These are phyloP conservation scores for Sebastes baramenuke DNA, from an alignment of 2,797 vertebrate genomes.

Conservation along the genomic window DNA sequence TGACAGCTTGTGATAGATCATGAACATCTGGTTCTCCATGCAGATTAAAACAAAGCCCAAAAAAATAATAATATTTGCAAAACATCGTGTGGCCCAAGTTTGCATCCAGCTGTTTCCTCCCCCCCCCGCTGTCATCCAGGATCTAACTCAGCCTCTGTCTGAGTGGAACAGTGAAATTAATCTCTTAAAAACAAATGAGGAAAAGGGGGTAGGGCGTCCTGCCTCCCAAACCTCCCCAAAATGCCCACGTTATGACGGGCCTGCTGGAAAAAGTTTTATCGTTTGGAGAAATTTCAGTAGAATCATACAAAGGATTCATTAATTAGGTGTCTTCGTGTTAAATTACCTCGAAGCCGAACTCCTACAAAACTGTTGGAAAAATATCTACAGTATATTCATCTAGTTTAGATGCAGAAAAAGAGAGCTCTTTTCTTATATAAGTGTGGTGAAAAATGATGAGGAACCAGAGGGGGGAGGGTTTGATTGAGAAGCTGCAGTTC, in stretches of 20 bases:
- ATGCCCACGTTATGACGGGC: neutral
- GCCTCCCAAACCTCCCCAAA: neutral
- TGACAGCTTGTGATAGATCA: neutral
- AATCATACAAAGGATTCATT: slow-evolving; percentile 23
- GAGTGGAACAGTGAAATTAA: neutral
- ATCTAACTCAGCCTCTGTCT: neutral
- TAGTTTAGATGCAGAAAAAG: neutral
- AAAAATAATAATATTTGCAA: neutral
- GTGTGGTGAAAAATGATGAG: neutral
- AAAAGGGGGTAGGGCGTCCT: neutral
- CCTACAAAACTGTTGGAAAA: slow-evolving; percentile 58
- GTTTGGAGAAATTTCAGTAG: neutral
- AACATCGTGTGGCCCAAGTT: neutral
- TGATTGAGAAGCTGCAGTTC: slow-evolving; percentile 24
- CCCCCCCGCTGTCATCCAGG: neutral
- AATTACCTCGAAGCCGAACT: slow-evolving; percentile 6
- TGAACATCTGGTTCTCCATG: slow-evolving; percentile 19
- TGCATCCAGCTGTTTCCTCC: neutral
- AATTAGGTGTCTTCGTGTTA: neutral
- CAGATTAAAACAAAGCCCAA: slow-evolving; percentile 12
- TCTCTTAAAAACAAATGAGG: neutral
- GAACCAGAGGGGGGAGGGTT: neutral
- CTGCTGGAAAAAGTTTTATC: neutral
- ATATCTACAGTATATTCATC: slow-evolving; percentile 50
- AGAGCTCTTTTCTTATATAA: neutral